These are phyloP conservation scores for Nanorana parkeri DNA, from an alignment of 2,113 vertebrate genomes.

Conservation along the genomic window DNA sequence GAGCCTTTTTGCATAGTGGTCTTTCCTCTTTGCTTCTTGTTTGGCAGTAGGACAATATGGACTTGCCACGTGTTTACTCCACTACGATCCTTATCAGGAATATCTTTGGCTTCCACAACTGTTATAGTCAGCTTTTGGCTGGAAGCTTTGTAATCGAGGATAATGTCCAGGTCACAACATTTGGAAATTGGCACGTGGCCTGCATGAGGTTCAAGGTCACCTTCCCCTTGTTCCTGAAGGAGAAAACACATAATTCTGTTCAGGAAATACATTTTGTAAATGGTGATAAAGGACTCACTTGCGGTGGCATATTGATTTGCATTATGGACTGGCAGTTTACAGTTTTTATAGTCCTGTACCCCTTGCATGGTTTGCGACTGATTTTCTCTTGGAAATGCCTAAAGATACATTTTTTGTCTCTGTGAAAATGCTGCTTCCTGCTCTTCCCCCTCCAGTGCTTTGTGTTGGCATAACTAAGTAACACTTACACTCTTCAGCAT, in stretches of 20 bases:
- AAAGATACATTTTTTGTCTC: too few relatives aligned
- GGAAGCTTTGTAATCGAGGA: slow-evolving; percentile 78
- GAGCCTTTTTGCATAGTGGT: slow-evolving; percentile 84
- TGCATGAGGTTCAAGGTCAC: slow-evolving; percentile 48
- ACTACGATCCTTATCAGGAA: slow-evolving; percentile 90
- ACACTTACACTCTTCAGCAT: too few relatives aligned
- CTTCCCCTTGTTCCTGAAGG: slow-evolving; percentile 71
- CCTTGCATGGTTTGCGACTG: too few relatives aligned
- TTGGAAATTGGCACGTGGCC: slow-evolving; percentile 80
- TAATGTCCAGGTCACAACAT: slow-evolving; percentile 86
- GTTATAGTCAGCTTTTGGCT: slow-evolving; percentile 84
- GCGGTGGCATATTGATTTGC: too few relatives aligned
- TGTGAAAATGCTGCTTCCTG: too few relatives aligned
- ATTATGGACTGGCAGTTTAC: too few relatives aligned
- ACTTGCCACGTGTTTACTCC: slow-evolving; percentile 91
- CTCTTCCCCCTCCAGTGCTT: too few relatives aligned
- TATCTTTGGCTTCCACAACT: slow-evolving; percentile 78
- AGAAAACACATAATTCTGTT: background rate
- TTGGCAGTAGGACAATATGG: slow-evolving; percentile 86
- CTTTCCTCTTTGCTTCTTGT: slow-evolving; percentile 89
- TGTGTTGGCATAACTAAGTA: too few relatives aligned
- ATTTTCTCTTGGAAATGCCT: too few relatives aligned
- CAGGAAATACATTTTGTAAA: background rate
- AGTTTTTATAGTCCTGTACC: too few relatives aligned
- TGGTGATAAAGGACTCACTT: background rate